Conservation (phyloP, 2,113 vertebrate genomes). For the Sapayoa aenigma region DNA sequence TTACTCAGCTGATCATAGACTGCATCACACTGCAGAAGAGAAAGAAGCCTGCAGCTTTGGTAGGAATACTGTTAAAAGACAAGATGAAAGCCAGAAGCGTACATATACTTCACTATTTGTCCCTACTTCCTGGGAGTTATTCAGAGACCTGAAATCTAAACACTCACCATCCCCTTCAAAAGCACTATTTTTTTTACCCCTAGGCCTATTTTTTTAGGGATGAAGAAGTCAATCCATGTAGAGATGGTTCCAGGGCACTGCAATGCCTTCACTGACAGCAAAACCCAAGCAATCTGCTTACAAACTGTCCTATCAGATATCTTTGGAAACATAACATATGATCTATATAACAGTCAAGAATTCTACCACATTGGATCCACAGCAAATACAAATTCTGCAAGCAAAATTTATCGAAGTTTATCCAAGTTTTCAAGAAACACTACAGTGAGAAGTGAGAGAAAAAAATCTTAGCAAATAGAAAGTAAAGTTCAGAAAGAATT, state of each 20-base stretch:
- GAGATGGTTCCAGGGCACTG: neutral
- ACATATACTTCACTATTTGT: neutral
- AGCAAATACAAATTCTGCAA: neutral
- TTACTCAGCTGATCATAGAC: neutral
- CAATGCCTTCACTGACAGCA: neutral
- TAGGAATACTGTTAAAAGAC: neutral
- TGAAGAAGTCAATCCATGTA: neutral
- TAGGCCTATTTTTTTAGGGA: neutral
- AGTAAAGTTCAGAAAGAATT: neutral
- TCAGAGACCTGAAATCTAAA: neutral
- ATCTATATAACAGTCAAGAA: neutral
- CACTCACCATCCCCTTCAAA: neutral
- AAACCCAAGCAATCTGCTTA: neutral
- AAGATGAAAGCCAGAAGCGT: neutral
- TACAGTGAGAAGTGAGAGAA: neutral
- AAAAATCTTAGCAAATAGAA: neutral
- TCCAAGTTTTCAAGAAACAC: neutral
- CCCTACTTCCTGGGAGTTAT: neutral
- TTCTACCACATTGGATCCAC: neutral
- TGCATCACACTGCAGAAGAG: neutral
- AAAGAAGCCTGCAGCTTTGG: neutral
- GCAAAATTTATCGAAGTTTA: neutral
- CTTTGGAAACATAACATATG: neutral
- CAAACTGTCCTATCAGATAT: neutral
- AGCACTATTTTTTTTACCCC: fast-evolving